Evolutionary conservation across 2,888 invertebrate species (phyloP).

Genomic region (Cactoblastis cactorum): DNA sequence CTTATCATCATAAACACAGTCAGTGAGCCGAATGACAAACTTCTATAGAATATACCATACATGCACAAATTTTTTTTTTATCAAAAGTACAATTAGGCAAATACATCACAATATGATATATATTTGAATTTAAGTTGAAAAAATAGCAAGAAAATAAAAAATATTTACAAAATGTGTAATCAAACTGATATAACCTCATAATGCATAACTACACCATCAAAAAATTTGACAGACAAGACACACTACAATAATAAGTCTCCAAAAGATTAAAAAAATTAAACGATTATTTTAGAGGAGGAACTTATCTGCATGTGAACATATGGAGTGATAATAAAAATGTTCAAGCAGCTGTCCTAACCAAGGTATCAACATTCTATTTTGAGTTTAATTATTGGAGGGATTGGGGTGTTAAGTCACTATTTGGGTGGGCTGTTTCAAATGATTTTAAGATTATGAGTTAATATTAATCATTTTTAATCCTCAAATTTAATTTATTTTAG

Average conservation of each 20-base stretch:
- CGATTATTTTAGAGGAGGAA: slow-evolving; percentile 22
- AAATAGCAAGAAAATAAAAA: too few species aligned
- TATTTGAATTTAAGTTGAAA: too few species aligned
- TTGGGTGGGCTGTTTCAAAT: slow-evolving; percentile 15
- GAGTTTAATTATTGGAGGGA: slow-evolving; percentile 9
- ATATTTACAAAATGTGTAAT: too few species aligned
- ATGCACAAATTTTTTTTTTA: too few species aligned
- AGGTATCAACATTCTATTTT: slow-evolving; percentile 29
- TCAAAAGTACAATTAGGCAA: too few species aligned
- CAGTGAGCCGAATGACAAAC: too few species aligned
- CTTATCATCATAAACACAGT: too few species aligned
- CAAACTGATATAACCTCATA: not conserved
- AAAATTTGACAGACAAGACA: not conserved
- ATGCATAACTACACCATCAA: not conserved
- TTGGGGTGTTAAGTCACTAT: slow-evolving; percentile 14
- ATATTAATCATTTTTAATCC: not conserved
- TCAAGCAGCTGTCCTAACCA: slow-evolving; percentile 31
- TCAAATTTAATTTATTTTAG: too few species aligned
- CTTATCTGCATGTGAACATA: too few species aligned
- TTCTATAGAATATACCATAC: too few species aligned
- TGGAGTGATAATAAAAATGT: slow-evolving; percentile 35
- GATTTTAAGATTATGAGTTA: not conserved
- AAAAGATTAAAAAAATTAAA: not conserved
- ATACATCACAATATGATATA: too few species aligned
- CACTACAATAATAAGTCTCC: not conserved